Conservation (phyloP, 2,888 invertebrate genomes). For the Trissonchulus latispiculum region DNA sequence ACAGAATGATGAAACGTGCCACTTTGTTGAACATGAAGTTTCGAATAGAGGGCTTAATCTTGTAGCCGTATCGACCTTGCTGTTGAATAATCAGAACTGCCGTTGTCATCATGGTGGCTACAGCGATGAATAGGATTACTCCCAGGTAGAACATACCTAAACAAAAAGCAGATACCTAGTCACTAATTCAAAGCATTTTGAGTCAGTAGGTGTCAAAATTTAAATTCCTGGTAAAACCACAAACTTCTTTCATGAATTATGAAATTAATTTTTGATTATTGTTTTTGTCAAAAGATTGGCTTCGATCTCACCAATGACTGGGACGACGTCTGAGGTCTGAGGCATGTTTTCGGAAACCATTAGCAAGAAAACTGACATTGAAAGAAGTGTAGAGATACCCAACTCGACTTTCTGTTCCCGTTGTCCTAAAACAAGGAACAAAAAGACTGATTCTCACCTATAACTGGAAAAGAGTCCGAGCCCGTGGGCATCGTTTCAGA, state of each 20-base stretch:
- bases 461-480: neutral
- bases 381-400: slow-evolving; percentile 17
- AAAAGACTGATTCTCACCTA: neutral
- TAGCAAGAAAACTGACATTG: slow-evolving; percentile 13
- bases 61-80: slow-evolving; percentile 15
- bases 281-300: too few species aligned
- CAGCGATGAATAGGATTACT: slow-evolving; percentile 10
- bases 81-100: slow-evolving; percentile 2
- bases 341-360: slow-evolving; percentile 1
- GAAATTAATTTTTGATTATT: too few species aligned
- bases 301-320: neutral
- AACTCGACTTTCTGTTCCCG: slow-evolving; percentile 9
- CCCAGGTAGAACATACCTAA: slow-evolving; percentile 16
- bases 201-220: too few species aligned
- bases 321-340: slow-evolving; percentile 10
- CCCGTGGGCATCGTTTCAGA: neutral
- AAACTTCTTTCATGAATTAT: too few species aligned
- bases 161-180: too few species aligned
- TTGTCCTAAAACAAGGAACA: slow-evolving; percentile 1
- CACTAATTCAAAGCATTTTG: too few species aligned
- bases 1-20: slow-evolving; percentile 3
- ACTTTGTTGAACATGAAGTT: neutral
- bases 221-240: too few species aligned
- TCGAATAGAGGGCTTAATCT: neutral
- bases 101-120: slow-evolving; percentile 4